These are phyloP conservation scores for Spodoptera picta DNA, from an alignment of 2,888 invertebrate genomes.

Conservation along the genomic window DNA sequence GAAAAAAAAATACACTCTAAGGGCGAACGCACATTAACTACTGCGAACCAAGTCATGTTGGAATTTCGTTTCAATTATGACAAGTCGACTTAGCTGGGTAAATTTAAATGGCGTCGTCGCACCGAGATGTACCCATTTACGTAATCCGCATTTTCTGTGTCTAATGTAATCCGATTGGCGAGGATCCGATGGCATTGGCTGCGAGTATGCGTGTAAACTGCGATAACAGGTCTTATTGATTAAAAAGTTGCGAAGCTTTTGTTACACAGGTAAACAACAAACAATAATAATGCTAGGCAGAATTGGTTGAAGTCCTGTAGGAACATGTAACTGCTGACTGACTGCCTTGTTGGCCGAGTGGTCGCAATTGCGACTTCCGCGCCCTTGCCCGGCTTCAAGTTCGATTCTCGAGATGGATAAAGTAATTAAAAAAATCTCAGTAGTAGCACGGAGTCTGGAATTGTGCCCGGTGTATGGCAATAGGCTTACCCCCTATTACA, in stretches of 20 bases:
- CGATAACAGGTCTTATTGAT: slow-evolving; percentile 3
- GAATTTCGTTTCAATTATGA: slow-evolving; percentile 81
- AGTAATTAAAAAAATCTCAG: too few species aligned
- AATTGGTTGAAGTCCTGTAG: too few species aligned
- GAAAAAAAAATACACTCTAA: slow-evolving; percentile 38
- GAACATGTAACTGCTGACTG: too few species aligned
- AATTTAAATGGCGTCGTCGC: slow-evolving; percentile 72
- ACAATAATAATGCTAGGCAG: too few species aligned
- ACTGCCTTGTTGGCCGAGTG: too few species aligned
- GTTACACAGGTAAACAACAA: too few species aligned
- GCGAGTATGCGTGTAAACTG: slow-evolving; percentile 25
- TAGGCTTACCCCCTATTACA: too few species aligned
- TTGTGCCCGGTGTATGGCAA: too few species aligned
- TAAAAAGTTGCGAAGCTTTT: background rate
- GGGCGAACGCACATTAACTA: slow-evolving; percentile 59
- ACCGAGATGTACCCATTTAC: slow-evolving; percentile 69
- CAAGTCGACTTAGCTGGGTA: slow-evolving; percentile 65
- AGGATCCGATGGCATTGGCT: slow-evolving; percentile 48
- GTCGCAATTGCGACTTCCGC: too few species aligned
- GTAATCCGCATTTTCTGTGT: slow-evolving; percentile 75
- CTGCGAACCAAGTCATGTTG: slow-evolving; percentile 66
- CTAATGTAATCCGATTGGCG: slow-evolving; percentile 66
- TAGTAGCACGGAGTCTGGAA: too few species aligned
- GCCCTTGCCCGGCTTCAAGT: too few species aligned
- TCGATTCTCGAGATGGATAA: too few species aligned